Base-by-base conservation (phyloP, 35 echinoderm and acorn worm genomes). In the Chiridota heheva region DNA sequence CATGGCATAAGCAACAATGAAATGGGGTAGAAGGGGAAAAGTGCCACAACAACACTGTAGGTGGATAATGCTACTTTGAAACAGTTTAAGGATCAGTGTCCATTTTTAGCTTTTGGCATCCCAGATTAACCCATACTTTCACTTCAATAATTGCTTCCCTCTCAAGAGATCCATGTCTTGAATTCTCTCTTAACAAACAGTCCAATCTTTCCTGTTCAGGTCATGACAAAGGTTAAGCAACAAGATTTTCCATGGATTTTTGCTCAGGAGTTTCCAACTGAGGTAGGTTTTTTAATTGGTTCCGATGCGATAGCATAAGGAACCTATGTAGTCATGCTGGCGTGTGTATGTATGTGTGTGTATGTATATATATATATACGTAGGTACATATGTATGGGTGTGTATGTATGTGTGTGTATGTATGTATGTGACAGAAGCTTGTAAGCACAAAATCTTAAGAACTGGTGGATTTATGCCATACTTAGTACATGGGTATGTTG, bases 231-330 rank as follows among this genome's bases (percentile, higher is more conserved):
- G 30, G 68, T 69, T 10, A 70, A 66, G 34, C 68, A 74, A 36
- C 71, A 53, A 42, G 24, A 30, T 5, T 78, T 90, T 44, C 88
- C 88, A 32, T 55, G 37, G 31, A 84, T 80, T 67, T 90, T 90
- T 42, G 69, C 68, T 8, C 69, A 90, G 59, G 88, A 90, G 46
- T 64, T 90, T 3, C 81, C 88, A 22, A 49, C 42, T 34, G 88
- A 90, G 81, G 88, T 90, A 48, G 77, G 70, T 3, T 8, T 16
- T 49, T 41, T 8, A 34, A 7, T 10, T 29, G 20, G 18, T 68
- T n/a, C n/a, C n/a, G n/a, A n/a, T n/a, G n/a, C n/a, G n/a, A n/a
- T n/a, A n/a, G n/a, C n/a, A n/a, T n/a, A n/a, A n/a, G n/a, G n/a
- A n/a, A n/a, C n/a, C n/a, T n/a, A n/a, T n/a, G n/a, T n/a, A n/a